Evolutionary conservation across 2,888 invertebrate species (phyloP).

Genomic region (Eubasilissa splendida): DNA sequence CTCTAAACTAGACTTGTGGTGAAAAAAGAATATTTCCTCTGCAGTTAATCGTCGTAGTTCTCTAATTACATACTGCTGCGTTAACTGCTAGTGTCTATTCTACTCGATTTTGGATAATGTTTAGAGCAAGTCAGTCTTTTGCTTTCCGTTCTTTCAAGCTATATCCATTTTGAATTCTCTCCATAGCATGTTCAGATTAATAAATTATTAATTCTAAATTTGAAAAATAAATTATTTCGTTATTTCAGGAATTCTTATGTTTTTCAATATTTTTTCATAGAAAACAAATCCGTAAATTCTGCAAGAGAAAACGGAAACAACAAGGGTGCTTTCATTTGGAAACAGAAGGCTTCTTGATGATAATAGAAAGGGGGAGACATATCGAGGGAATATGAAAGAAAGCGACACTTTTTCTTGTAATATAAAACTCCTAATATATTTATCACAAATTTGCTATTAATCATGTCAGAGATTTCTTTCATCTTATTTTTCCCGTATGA

Average conservation of each 20-base stretch:
- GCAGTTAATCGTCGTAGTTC: too few species aligned
- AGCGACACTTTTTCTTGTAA: conserved; percentile 30
- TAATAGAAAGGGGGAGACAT: conserved; percentile 6
- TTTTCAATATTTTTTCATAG: background rate
- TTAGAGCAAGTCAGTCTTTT: too few species aligned
- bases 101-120: too few species aligned
- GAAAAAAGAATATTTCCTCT: too few species aligned
- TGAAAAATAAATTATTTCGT: too few species aligned
- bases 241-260: background rate
- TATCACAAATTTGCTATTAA: conserved; percentile 57
- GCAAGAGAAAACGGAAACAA: conserved; percentile 8
- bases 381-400: conserved; percentile 3
- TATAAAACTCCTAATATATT: conserved; percentile 56
- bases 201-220: too few species aligned
- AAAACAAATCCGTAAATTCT: conserved; percentile 21
- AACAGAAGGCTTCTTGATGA: background rate
- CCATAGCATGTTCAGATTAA: too few species aligned
- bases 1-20: too few species aligned
- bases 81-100: too few species aligned
- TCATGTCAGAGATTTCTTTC: conserved; percentile 56
- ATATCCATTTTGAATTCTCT: too few species aligned
- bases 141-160: too few species aligned
- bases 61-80: too few species aligned
- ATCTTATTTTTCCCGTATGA: conserved; percentile 46
- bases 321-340: background rate